Evolutionary conservation across 2,888 invertebrate genomes (phyloP).

Genomic region (Folsomia candida): DNA sequence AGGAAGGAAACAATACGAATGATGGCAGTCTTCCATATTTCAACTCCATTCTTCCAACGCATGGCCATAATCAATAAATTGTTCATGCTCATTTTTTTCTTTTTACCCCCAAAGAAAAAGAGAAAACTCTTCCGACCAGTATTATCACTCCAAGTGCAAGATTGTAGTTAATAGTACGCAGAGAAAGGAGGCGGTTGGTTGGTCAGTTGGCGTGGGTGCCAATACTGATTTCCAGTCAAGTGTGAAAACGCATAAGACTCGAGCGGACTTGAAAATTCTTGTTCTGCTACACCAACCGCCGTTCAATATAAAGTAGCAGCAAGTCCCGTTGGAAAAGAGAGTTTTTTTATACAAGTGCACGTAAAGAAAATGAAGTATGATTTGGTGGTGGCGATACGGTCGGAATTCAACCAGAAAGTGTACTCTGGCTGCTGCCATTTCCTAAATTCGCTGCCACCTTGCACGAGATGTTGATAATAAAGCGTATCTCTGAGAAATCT

Average conservation of each 20-base stretch:
- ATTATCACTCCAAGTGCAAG: background rate
- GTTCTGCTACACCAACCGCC: background rate
- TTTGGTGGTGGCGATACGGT: background rate
- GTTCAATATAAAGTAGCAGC: background rate
- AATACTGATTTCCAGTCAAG: constrained; percentile 1
- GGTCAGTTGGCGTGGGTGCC: background rate
- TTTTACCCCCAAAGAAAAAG: no score
- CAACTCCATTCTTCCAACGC: background rate
- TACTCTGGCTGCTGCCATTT: background rate
- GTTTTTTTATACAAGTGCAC: background rate
- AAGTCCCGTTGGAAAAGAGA: background rate
- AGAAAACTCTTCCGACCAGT: background rate
- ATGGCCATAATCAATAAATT: constrained; percentile 9
- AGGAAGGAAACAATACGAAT: background rate
- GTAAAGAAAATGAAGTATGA: background rate
- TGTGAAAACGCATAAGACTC: background rate
- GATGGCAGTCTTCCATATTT: constrained; percentile 9
- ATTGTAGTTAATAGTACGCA: background rate
- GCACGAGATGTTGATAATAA: background rate
- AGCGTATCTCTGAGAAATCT: background rate
- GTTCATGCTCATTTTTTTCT: constrained; percentile 4
- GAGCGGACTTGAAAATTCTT: background rate
- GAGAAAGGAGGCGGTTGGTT: background rate
- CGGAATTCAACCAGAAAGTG: background rate
- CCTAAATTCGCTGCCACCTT: background rate